A percentile compares a stretch with the other conserved stretches of the same genome.
Evolutionary conservation across 2,888 invertebrate genomes (phyloP).

Genomic region (Xestoiulus laeticollis): DNA sequence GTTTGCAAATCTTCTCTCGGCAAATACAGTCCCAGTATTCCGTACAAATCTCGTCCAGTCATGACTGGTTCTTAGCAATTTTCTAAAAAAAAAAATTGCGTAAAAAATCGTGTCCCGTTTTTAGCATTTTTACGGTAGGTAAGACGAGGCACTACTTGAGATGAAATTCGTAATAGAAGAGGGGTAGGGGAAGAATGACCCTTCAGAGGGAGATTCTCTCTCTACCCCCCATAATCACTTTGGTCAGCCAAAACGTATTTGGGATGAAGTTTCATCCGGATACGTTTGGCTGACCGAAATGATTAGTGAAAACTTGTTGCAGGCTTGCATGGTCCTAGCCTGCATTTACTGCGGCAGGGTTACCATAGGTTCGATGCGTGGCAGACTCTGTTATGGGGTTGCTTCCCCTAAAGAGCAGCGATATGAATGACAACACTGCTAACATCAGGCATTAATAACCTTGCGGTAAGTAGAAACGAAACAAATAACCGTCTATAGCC

Average conservation of each 20-base stretch:
- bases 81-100: neutral
- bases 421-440: neutral
- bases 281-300: neutral
- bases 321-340: conserved; percentile 48
- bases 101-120: neutral
- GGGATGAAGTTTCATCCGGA: neutral
- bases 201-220: conserved; percentile 21
- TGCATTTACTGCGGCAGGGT: conserved; percentile 48
- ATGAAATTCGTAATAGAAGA: conserved; percentile 9
- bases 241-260: neutral
- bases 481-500: neutral
- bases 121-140: neutral
- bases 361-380: conserved; percentile 47
- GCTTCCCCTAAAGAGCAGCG: conserved; percentile 15
- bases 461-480: conserved; percentile 27
- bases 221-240: conserved; percentile 54
- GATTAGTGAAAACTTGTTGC: conserved; percentile 52
- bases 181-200: conserved; percentile 51
- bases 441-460: neutral
- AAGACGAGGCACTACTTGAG: neutral
- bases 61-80: neutral
- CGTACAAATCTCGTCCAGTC: too few species aligned
- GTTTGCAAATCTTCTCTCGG: too few species aligned
- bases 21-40: too few species aligned
- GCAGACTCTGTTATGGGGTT: conserved; percentile 43